Percentiles rank a stretch among this genome's conserved stretches.
These are phyloP conservation scores for Dolichoris vasculosae DNA, from an alignment of 1,140 invertebrate species.

Conservation along the genomic window DNA sequence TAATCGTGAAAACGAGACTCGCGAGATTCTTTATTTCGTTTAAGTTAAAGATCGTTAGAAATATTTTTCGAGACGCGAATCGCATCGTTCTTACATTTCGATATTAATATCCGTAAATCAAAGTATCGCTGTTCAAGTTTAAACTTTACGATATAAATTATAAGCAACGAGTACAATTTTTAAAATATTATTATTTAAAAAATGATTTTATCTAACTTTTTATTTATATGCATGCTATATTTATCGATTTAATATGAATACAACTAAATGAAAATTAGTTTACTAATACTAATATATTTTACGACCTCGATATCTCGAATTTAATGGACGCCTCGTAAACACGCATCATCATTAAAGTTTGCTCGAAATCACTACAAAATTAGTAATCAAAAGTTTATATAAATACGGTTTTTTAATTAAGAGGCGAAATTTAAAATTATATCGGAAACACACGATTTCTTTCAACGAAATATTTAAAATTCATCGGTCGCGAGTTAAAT, in stretches of 20 bases:
- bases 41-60: background rate
- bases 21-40: background rate
- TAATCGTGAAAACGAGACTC: conserved; percentile 4
- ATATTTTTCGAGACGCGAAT: background rate
- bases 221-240: background rate
- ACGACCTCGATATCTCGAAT: background rate
- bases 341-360: background rate
- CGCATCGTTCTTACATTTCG: background rate
- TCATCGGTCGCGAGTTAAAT: background rate
- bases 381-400: background rate
- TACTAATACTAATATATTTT: background rate
- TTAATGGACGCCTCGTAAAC: conserved; percentile 13
- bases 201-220: too few relatives aligned
- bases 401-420: background rate
- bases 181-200: too few relatives aligned
- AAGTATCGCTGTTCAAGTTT: too few relatives aligned
- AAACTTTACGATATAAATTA: too few relatives aligned
- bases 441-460: background rate
- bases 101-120: too few relatives aligned
- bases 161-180: too few relatives aligned
- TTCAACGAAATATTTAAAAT: too few relatives aligned
- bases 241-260: background rate
- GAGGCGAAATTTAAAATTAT: background rate
- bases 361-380: background rate
- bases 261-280: conserved; percentile 2